Evolutionary conservation across 2,797 vertebrate genomes (phyloP).

Genomic region (Silurus aristotelis): DNA sequence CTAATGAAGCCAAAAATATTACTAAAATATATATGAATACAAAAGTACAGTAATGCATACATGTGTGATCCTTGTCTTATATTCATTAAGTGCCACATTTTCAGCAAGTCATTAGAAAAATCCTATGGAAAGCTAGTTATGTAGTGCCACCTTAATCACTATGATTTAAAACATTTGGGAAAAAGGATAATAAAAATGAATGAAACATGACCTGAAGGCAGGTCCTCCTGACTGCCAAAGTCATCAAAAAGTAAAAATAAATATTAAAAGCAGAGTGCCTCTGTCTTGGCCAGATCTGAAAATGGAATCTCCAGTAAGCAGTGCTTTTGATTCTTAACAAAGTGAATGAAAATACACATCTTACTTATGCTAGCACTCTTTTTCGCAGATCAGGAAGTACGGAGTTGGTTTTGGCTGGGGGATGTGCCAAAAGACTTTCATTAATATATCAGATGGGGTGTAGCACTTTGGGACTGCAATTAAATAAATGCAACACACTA

Average conservation of each 20-base stretch:
- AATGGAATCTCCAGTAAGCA: constrained; percentile 76
- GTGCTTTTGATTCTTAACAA: constrained; percentile 71
- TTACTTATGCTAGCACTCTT: constrained; percentile 49
- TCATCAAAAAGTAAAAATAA: constrained; percentile 62
- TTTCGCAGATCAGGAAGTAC: constrained; percentile 78
- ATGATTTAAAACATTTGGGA: constrained; percentile 39
- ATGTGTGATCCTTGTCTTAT: background rate
- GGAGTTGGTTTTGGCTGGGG: constrained; percentile 84
- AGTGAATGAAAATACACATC: constrained; percentile 78
- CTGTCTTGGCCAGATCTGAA: constrained; percentile 62
- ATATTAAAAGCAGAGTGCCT: constrained; percentile 56
- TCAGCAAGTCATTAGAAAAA: background rate
- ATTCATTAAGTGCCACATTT: background rate
- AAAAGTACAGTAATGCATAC: background rate
- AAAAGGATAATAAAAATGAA: constrained; percentile 33
- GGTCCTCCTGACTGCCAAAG: constrained; percentile 52
- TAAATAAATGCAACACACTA: constrained; percentile 77
- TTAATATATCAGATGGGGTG: constrained; percentile 80
- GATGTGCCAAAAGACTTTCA: constrained; percentile 82
- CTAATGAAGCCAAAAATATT: background rate
- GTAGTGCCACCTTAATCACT: constrained; percentile 8
- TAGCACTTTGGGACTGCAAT: constrained; percentile 71
- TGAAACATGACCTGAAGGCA: constrained; percentile 43
- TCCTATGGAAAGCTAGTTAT: background rate
- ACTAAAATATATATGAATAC: background rate